These are phyloP conservation scores for Drosophila meridionalis DNA, from an alignment of 2,888 invertebrate genomes.

Conservation along the genomic window DNA sequence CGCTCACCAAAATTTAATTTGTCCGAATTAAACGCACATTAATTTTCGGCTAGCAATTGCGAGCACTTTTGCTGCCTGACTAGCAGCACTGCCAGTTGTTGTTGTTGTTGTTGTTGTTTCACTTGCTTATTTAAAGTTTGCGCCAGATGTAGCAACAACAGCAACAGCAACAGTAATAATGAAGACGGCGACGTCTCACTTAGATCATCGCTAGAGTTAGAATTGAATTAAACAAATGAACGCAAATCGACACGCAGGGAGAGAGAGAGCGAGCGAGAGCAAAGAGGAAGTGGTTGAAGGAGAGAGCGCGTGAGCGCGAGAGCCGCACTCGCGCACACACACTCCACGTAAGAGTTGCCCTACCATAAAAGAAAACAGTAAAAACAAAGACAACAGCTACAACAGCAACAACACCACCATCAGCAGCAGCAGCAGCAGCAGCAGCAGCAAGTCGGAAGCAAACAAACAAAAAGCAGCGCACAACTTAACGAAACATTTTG, in stretches of 20 bases:
- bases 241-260: slow-evolving; percentile 34
- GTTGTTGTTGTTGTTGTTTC: slow-evolving; percentile 20
- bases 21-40: slow-evolving; percentile 75
- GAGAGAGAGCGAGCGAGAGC: neutral
- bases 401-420: slow-evolving; percentile 19
- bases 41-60: slow-evolving; percentile 59
- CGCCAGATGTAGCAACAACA: slow-evolving; percentile 64
- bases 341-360: slow-evolving; percentile 37
- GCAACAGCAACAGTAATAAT: slow-evolving; percentile 21
- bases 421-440: slow-evolving; percentile 23
- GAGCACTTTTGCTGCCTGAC: slow-evolving; percentile 35
- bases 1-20: slow-evolving; percentile 65
- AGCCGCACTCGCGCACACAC: slow-evolving; percentile 7
- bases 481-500: slow-evolving; percentile 55
- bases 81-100: slow-evolving; percentile 15
- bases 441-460: slow-evolving; percentile 20
- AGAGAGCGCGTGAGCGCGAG: neutral
- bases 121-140: slow-evolving; percentile 56
- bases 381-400: slow-evolving; percentile 30
- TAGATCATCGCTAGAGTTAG: slow-evolving; percentile 84
- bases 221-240: slow-evolving; percentile 75
- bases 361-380: slow-evolving; percentile 24
- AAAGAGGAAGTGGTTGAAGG: neutral
- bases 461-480: slow-evolving; percentile 33
- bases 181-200: slow-evolving; percentile 69